Percentiles rank a stretch among this genome's conserved stretches.
These are phyloP conservation scores for Leucoraja ocellata DNA, from an alignment of 2,797 vertebrate species.

Conservation along the genomic window DNA sequence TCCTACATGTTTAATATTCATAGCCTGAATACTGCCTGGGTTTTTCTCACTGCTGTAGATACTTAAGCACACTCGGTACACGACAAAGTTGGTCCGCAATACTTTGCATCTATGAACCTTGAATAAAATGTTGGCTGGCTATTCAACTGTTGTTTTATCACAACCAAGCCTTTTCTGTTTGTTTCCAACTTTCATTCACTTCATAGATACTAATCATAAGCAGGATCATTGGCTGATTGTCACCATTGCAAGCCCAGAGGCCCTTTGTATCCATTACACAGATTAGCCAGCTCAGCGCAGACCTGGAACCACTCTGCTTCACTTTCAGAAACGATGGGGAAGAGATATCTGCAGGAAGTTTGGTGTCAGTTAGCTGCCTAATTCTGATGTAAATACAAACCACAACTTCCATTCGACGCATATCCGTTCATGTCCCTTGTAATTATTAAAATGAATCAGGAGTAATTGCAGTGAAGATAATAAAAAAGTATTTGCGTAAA, in stretches of 20 bases:
- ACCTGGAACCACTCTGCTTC: background rate
- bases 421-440: background rate
- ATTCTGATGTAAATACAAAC: conserved; percentile 2
- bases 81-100: no score
- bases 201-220: background rate
- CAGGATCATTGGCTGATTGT: background rate
- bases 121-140: background rate
- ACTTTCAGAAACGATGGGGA: background rate
- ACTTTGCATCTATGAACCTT: background rate
- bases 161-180: background rate
- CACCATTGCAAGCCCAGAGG: background rate
- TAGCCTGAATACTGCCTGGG: background rate
- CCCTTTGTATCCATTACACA: background rate
- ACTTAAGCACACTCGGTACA: background rate
- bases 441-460: background rate
- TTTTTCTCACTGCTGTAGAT: background rate
- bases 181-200: background rate
- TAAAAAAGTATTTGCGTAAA: background rate
- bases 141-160: background rate
- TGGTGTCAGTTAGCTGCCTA: background rate
- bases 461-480: background rate
- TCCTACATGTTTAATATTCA: background rate
- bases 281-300: background rate
- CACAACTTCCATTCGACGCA: background rate
- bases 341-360: background rate